phyloP scores from a whole-genome alignment of 2,888 invertebrate genomes.

The Yponomeuta sedellus region DNA sequence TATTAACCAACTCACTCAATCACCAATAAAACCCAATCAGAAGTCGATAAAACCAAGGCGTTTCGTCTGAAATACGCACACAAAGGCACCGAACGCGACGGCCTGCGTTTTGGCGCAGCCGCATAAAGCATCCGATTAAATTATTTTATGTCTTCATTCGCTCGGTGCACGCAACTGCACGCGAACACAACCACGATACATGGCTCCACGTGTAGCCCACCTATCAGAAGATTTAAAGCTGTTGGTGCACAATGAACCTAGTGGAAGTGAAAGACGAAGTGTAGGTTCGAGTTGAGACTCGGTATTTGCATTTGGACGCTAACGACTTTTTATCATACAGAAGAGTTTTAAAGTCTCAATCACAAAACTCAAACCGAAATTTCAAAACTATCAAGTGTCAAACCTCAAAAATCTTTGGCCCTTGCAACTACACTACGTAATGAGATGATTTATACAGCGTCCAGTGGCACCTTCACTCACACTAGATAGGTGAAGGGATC shows the following conservation, averaged over 20 bases:
- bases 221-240: neutral
- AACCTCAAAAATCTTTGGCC: no score
- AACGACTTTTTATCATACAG: no score
- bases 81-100: neutral
- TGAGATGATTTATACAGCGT: no score
- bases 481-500: no score
- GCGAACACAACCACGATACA: conserved; percentile 60
- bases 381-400: no score
- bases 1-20: neutral
- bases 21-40: neutral
- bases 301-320: no score
- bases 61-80: neutral
- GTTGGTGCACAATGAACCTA: neutral
- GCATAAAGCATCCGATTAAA: conserved; percentile 57
- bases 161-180: conserved; percentile 65
- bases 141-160: conserved; percentile 75
- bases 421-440: no score
- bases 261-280: neutral
- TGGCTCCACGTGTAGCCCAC: conserved; percentile 23
- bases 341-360: no score
- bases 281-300: no score
- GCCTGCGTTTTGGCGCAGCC: conserved; percentile 4
- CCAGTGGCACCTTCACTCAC: no score
- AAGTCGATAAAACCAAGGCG: neutral
- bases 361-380: no score